Percentiles rank a stretch among this genome's conserved stretches.
Evolutionary conservation across 2,888 invertebrate species (phyloP).

Genomic region (Callyntrura guangdongensis): DNA sequence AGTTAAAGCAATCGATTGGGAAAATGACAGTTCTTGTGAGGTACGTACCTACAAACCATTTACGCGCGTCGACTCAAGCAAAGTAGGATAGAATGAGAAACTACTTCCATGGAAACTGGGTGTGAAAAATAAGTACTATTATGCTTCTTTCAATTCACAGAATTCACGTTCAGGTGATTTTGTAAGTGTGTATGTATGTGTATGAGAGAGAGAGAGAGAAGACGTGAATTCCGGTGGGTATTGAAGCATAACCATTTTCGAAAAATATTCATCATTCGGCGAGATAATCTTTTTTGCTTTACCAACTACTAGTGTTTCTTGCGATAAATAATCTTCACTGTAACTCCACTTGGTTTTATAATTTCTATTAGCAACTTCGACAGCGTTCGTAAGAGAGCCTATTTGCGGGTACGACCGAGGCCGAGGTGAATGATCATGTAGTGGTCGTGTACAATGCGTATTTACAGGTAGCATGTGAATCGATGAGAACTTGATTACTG

Average conservation of each 20-base stretch:
- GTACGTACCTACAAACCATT: too few relatives aligned
- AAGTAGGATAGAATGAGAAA: not conserved
- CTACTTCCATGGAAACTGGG: not conserved
- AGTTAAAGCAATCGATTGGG: not conserved
- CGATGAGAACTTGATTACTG: too few relatives aligned
- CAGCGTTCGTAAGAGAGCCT: not conserved
- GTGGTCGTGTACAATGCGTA: too few relatives aligned
- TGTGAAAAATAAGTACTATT: not conserved
- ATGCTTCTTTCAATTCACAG: not conserved
- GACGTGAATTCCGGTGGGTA: constrained; percentile 66
- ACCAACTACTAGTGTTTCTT: not conserved
- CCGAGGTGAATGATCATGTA: too few relatives aligned
- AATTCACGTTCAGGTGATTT: constrained; percentile 19
- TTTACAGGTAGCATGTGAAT: too few relatives aligned
- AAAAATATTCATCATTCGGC: constrained; percentile 7
- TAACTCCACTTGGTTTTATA: too few relatives aligned
- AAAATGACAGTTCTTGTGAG: not conserved
- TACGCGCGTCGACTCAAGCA: too few relatives aligned
- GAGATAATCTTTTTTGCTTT: not conserved
- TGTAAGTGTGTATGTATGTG: too few relatives aligned
- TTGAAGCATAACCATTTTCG: constrained; percentile 54
- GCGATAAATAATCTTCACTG: too few relatives aligned
- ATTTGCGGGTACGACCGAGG: too few relatives aligned
- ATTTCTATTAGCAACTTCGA: not conserved
- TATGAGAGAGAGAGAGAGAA: constrained; percentile 38